Evolutionary conservation across 2,888 invertebrate species (phyloP), one percentile per base, ranked within the genome.

Genomic region (Platynereis dumerilii): DNA sequence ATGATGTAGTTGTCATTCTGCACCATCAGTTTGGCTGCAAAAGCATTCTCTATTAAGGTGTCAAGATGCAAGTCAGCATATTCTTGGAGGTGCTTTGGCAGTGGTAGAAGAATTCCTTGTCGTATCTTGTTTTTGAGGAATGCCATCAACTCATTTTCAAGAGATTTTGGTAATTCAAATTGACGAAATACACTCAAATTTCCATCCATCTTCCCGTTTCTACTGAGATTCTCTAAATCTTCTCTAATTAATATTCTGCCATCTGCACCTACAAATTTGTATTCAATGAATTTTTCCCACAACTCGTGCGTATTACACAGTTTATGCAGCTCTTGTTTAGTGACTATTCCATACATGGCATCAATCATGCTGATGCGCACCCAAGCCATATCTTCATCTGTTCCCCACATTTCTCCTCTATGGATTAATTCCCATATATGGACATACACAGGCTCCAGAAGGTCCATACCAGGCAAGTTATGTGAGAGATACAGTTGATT

Each of bases 1-100:
- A 73, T 60, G 1, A 72, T 34, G 58, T 74, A 73, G 39, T 73
- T 63, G 1, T 65, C 39, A 60, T 68, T 67, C 24, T 66, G 59
- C 34, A 52, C 45, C 58, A 69, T 66, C 20, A 61, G 34, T 34
- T 64, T 57, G 27, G 73, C 73, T 39, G 57, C 60, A 7, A 74
- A 60, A 0, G 72, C 69, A 64, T 65, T 73, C n/a, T 45, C 34
- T 12, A 73, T 62, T 66, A 71, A 73, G 26, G 48, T 44, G 0
- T 22, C 0, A 44, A 56, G 22, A 53, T 63, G 57, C 24, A 59
- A 59, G 22, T 64, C 48, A 22, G 62, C 58, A 58, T 57, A 71
- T 17, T 39, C 17, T 27, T 22, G n/a, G 54, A 63, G 39, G 39
- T 60, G n/a, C 7, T 27, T 58, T 29, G 63, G 58, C 15, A 60